phyloP scores from a whole-genome alignment of 2,888 invertebrate species.

The Conops quadrifasciatus region DNA sequence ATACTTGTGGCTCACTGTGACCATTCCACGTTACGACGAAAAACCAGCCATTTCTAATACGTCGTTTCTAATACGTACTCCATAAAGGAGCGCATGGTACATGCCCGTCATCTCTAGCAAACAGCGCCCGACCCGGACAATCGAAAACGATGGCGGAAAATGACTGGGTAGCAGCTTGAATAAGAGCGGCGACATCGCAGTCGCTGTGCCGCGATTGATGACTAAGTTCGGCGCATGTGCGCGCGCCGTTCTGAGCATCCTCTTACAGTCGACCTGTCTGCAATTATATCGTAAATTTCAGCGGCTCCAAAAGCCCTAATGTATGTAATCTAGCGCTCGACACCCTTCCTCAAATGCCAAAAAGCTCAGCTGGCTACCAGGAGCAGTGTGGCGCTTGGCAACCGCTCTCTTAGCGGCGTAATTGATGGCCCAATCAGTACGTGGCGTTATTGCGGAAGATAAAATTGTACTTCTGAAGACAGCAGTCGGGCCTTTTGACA shows the following conservation, averaged over 20 bases:
- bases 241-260: background rate
- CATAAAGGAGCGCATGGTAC: background rate
- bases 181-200: constrained; percentile 13
- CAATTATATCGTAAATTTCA: constrained; percentile 62
- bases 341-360: constrained; percentile 37
- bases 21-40: too few relatives aligned
- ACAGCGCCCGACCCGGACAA: background rate
- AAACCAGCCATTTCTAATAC: background rate
- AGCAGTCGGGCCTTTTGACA: constrained; percentile 4
- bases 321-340: constrained; percentile 41
- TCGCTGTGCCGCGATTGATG: constrained; percentile 18
- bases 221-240: constrained; percentile 12
- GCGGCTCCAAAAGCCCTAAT: constrained; percentile 54
- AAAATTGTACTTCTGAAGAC: background rate
- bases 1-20: too few relatives aligned
- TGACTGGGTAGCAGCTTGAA: constrained; percentile 23
- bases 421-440: constrained; percentile 25
- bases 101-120: background rate
- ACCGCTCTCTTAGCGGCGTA: constrained; percentile 9
- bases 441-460: background rate
- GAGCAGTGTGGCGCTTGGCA: background rate
- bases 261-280: constrained; percentile 46
- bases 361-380: constrained; percentile 1
- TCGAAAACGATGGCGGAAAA: constrained; percentile 21
- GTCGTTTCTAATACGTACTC: background rate